Percentiles rank a stretch among this genome's conserved stretches.
Evolutionary conservation across 2,888 invertebrate genomes (phyloP).

Genomic region (Helleia helle): DNA sequence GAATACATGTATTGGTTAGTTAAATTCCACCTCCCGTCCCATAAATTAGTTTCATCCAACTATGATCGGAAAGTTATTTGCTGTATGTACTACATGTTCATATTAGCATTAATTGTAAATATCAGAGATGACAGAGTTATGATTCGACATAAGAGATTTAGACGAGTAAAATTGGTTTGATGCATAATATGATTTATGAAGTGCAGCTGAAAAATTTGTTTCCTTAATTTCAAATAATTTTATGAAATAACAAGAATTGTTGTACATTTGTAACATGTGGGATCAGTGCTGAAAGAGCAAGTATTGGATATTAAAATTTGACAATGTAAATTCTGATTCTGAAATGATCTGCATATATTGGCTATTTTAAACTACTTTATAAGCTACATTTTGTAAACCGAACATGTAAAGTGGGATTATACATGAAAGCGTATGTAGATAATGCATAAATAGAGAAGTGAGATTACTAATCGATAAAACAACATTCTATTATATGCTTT

Average conservation of each 20-base stretch:
- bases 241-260: too few relatives aligned
- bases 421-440: constrained; percentile 56
- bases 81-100: constrained; percentile 50
- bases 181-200: too few relatives aligned
- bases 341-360: too few relatives aligned
- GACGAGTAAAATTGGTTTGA: too few relatives aligned
- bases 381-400: constrained; percentile 3
- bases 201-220: too few relatives aligned
- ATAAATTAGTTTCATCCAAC: constrained; percentile 55
- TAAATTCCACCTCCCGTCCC: constrained; percentile 53
- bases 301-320: too few relatives aligned
- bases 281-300: too few relatives aligned
- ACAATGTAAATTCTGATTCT: too few relatives aligned
- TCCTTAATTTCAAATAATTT: too few relatives aligned
- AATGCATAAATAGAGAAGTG: constrained; percentile 59
- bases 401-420: constrained; percentile 21
- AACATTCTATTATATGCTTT: constrained; percentile 53
- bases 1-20: constrained; percentile 5
- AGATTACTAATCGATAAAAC: constrained; percentile 42
- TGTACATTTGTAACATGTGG: too few relatives aligned
- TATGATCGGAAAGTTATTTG: constrained; percentile 63
- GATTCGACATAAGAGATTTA: too few relatives aligned
- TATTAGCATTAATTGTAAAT: constrained; percentile 32
- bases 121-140: constrained; percentile 32
- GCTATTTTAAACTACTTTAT: too few relatives aligned